Evolutionary conservation across 2,888 invertebrate genomes (phyloP).

Genomic region (Drosophila prostipennis): DNA sequence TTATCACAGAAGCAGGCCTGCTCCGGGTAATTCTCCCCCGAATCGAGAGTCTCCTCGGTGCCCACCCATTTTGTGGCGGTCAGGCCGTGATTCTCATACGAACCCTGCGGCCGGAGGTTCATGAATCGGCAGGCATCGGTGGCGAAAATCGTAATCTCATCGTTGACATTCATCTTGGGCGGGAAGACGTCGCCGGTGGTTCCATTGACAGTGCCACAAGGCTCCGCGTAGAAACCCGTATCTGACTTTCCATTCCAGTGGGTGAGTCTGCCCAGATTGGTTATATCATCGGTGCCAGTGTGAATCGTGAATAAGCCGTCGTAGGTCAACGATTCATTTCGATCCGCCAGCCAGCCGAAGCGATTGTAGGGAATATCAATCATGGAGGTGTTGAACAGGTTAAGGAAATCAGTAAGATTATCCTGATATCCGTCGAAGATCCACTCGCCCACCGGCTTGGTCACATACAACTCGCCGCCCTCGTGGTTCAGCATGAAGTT

Average conservation of each 20-base stretch:
- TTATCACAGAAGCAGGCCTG: constrained; percentile 89
- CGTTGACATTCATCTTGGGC: constrained; percentile 85
- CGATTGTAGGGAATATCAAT: constrained; percentile 88
- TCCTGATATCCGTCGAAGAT: constrained; percentile 94
- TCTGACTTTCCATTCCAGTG: constrained; percentile 88
- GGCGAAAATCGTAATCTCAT: constrained; percentile 88
- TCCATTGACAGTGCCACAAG: constrained; percentile 89
- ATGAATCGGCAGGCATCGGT: constrained; percentile 92
- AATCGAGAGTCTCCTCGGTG: constrained; percentile 89
- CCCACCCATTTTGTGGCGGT: constrained; percentile 84
- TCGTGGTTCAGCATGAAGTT: constrained; percentile 86
- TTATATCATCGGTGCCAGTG: constrained; percentile 88
- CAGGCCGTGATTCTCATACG: constrained; percentile 62
- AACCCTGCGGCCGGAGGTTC: constrained; percentile 76
- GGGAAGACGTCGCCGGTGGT: constrained; percentile 93
- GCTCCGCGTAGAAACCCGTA: constrained; percentile 86
- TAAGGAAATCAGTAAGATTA: constrained; percentile 86
- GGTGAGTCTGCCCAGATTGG: constrained; percentile 88
- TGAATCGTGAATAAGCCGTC: constrained; percentile 92
- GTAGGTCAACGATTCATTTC: constrained; percentile 89
- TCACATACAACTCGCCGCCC: constrained; percentile 85
- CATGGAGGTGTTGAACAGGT: constrained; percentile 84
- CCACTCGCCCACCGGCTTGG: constrained; percentile 88
- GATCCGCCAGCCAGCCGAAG: constrained; percentile 94
- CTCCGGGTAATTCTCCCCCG: constrained; percentile 86